phyloP scores from a whole-genome alignment of 2,888 invertebrate species.

The Tortrix viridana region DNA sequence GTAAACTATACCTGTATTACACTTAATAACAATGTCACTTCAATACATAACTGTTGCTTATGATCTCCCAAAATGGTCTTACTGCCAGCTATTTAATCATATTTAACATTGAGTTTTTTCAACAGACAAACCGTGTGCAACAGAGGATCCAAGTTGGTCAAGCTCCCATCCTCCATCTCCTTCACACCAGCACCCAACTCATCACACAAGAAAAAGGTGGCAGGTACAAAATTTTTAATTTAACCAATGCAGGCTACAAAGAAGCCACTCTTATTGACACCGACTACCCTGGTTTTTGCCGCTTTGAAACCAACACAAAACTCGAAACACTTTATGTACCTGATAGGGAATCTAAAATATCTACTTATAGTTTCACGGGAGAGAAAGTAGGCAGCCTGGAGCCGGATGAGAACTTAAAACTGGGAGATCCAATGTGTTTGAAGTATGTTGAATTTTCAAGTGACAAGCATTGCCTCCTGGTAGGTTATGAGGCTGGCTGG shows the following conservation, averaged over 20 bases:
- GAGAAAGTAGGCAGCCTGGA: slow-evolving; percentile 68
- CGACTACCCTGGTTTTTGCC: slow-evolving; percentile 89
- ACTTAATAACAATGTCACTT: no score
- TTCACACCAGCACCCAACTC: slow-evolving; percentile 85
- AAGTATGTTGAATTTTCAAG: slow-evolving; percentile 77
- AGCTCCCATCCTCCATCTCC: slow-evolving; percentile 86
- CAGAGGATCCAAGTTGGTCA: slow-evolving; percentile 87
- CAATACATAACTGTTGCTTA: no score
- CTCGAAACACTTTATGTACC: slow-evolving; percentile 87
- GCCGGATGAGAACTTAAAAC: slow-evolving; percentile 65
- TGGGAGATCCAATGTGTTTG: slow-evolving; percentile 88
- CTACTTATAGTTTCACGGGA: slow-evolving; percentile 79
- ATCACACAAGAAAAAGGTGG: slow-evolving; percentile 91
- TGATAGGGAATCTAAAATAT: slow-evolving; percentile 82
- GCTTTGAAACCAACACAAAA: slow-evolving; percentile 85
- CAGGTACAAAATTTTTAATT: slow-evolving; percentile 86
- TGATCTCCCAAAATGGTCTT: no score
- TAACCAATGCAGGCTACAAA: slow-evolving; percentile 85
- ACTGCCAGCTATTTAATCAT: no score
- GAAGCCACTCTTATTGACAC: slow-evolving; percentile 83
- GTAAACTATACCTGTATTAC: no score
- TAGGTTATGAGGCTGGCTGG: slow-evolving; percentile 90
- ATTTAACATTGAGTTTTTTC: slow-evolving; percentile 43
- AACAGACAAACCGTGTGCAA: slow-evolving; percentile 88
- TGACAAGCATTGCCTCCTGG: slow-evolving; percentile 84